Percentiles rank a stretch among this genome's conserved stretches.
These are phyloP conservation scores for Neodiprion lecontei DNA, from an alignment of 1,140 invertebrate species.

Conservation along the genomic window DNA sequence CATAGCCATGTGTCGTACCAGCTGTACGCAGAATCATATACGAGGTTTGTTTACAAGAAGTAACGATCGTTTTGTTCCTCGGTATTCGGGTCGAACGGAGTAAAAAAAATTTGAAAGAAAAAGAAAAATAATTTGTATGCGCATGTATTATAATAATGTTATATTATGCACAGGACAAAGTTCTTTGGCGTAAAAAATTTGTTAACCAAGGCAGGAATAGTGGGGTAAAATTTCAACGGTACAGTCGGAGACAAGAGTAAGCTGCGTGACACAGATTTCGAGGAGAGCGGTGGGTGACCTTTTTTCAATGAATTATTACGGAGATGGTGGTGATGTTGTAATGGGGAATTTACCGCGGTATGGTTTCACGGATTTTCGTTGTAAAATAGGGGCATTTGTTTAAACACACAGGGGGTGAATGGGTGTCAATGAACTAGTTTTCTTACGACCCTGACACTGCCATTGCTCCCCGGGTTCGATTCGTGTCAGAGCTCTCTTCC, in stretches of 20 bases:
- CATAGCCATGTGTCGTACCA: too few species aligned
- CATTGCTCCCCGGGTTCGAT: conserved; percentile 54
- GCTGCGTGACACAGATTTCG: conserved; percentile 47
- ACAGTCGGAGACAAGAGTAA: conserved; percentile 47
- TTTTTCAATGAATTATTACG: neutral
- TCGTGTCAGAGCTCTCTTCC: conserved; percentile 39
- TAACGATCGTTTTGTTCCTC: too few species aligned
- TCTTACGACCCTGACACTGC: conserved; percentile 61
- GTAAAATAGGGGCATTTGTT: neutral
- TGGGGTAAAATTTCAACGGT: conserved; percentile 20
- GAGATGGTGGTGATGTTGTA: too few species aligned
- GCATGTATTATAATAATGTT: too few species aligned
- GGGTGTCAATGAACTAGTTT: conserved; percentile 58
- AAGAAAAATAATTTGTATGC: too few species aligned
- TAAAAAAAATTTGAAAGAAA: too few species aligned
- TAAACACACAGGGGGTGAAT: conserved; percentile 31
- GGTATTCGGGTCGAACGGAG: too few species aligned
- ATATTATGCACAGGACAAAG: too few species aligned
- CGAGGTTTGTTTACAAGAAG: too few species aligned
- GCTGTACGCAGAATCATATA: too few species aligned
- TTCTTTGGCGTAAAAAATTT: too few species aligned
- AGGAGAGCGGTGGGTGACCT: neutral
- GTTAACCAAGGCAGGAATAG: too few species aligned
- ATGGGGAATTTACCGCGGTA: neutral
- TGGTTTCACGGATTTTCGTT: neutral